phyloP scores from a whole-genome alignment of 53 echinoderm and acorn worm genomes.

The Temnopleurus reevesii region DNA sequence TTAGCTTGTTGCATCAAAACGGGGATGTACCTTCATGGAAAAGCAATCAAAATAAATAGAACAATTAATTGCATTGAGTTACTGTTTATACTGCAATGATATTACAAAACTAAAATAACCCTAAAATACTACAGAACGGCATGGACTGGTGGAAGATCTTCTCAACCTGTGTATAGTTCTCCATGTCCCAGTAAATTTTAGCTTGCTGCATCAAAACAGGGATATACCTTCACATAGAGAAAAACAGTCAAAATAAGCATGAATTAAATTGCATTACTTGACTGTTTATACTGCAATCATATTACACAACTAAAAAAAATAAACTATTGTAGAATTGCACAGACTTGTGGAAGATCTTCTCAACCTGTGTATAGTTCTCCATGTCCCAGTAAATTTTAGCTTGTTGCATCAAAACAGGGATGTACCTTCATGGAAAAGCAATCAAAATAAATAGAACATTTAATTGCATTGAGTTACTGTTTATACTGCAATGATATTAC shows the following conservation, averaged over 20 bases:
- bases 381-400: slow-evolving; percentile 98
- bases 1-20: slow-evolving; percentile 98
- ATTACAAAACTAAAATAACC: too few relatives aligned
- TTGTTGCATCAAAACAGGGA: slow-evolving; percentile 97
- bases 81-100: too few relatives aligned
- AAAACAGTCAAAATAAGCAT: too few relatives aligned
- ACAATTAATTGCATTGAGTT: too few relatives aligned
- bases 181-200: slow-evolving; percentile 93
- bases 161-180: slow-evolving; percentile 93
- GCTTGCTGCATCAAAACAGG: slow-evolving; percentile 96
- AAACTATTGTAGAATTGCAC: slow-evolving; percentile 99
- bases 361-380: slow-evolving; percentile 97
- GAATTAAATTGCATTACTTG: too few relatives aligned
- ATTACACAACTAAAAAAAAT: too few relatives aligned
- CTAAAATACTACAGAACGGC: slow-evolving; percentile 98
- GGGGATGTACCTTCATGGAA: slow-evolving; percentile 80
- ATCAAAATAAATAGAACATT: too few relatives aligned
- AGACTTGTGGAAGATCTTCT: slow-evolving; percentile 99
- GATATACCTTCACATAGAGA: too few relatives aligned
- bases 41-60: too few relatives aligned
- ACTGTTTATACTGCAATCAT: too few relatives aligned
- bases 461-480: too few relatives aligned
- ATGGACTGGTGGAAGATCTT: slow-evolving; percentile 97
- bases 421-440: slow-evolving; percentile 70
- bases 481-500: too few relatives aligned